A percentile compares a stretch with the other conserved stretches of the same genome.
Evolutionary conservation across 2,113 vertebrate species (phyloP).

Genomic region (Neolamprologus variostigma): DNA sequence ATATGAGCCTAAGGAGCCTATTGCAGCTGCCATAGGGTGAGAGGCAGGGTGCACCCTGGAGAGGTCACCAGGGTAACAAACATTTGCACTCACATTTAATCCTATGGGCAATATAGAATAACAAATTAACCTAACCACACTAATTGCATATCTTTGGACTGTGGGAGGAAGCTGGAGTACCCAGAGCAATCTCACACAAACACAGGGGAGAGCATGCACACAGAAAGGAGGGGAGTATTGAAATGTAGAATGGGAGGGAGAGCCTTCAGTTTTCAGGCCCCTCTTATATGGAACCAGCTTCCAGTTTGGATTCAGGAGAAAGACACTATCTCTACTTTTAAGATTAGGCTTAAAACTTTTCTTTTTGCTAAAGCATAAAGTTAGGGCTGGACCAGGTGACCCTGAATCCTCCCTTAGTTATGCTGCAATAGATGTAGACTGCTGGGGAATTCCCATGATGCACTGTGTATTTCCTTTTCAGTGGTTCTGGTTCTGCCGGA

Average conservation of each 20-base stretch:
- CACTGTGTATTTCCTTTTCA: background rate
- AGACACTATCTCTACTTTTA: background rate
- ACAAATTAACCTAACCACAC: background rate
- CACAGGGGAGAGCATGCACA: background rate
- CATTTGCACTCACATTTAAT: background rate
- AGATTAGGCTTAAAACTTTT: background rate
- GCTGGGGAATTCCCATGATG: background rate
- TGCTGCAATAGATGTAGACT: background rate
- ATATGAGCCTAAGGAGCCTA: background rate
- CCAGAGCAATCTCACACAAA: background rate
- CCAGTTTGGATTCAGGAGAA: background rate
- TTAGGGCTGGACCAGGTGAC: background rate
- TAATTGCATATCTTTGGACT: background rate
- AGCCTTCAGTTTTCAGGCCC: background rate
- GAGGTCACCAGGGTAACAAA: background rate
- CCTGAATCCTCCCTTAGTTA: background rate
- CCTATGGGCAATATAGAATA: background rate
- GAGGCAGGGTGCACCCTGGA: background rate
- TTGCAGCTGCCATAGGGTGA: background rate
- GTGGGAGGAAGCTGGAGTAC: background rate
- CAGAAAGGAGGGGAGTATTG: background rate
- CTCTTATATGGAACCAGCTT: rapidly evolving
- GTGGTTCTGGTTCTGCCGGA: background rate
- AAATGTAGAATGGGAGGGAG: background rate
- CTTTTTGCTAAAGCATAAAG: background rate